These are phyloP conservation scores for Apeltes quadracus DNA, from an alignment of 2,113 vertebrate genomes.

Conservation along the genomic window DNA sequence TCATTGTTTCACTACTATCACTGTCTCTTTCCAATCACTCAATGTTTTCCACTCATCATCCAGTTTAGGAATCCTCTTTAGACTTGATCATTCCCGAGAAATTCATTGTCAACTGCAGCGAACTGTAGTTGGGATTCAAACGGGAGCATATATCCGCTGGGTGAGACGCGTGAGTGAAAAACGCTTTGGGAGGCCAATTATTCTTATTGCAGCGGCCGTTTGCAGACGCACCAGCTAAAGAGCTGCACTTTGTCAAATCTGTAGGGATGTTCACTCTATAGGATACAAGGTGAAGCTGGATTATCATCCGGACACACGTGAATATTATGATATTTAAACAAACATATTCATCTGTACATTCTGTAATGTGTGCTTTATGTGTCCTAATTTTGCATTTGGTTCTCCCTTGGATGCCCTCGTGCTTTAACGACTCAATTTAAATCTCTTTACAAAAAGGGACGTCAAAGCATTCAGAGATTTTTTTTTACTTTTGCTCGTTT, in stretches of 20 bases:
- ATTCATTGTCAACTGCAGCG: background rate
- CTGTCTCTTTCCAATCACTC: background rate
- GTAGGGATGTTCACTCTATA: background rate
- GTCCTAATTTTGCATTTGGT: slow-evolving; percentile 4
- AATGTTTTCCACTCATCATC: background rate
- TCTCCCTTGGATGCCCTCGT: background rate
- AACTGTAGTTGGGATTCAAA: too few species aligned
- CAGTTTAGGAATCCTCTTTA: background rate
- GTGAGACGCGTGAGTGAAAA: too few species aligned
- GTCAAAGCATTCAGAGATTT: background rate
- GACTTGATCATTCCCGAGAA: background rate
- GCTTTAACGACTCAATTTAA: background rate
- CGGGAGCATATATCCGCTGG: too few species aligned
- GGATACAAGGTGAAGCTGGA: background rate
- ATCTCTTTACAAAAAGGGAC: background rate
- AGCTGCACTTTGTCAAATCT: background rate
- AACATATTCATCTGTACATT: background rate
- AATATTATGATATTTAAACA: background rate
- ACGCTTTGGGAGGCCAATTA: too few species aligned
- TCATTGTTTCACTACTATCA: slow-evolving; percentile 6
- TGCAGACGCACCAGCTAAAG: too few species aligned
- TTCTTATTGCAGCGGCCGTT: background rate
- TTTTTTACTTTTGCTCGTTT: too few species aligned
- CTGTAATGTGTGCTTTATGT: slow-evolving; percentile 2
- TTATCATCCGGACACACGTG: background rate